Base-by-base conservation (phyloP, 2,797 vertebrate genomes). In the Diglossa cyanea region DNA sequence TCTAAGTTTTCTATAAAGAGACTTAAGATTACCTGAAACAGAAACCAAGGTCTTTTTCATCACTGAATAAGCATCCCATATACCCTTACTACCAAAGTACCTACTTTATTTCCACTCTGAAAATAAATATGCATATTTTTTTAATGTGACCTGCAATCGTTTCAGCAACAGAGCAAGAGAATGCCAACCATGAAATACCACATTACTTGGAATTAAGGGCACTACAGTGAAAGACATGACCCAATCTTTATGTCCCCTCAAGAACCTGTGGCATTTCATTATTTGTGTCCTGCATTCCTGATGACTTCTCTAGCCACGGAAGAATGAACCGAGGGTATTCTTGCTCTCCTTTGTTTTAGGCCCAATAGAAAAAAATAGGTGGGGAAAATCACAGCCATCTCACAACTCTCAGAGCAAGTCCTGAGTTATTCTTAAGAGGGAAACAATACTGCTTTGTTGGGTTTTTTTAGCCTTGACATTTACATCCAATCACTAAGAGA, bases 281-380 rank as follows among this genome's bases (percentile, higher is more conserved):
- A 14, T 62, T 79, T 60, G 17, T 21, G 5, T 51, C 17, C 33
- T 44, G 5, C 67, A 35, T 35, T 84, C 13, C 25, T 48, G 23
- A 21, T 76, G 14, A 70, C 7, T 47, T 60, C 18, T 79, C 7
- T 62, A 86, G 66, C 18, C 16, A 39, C 8, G 7, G 14, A 76
- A 62, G 39, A 79, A 24, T 70, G 7, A 91, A 76, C 4, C 0
- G 2, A 73, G 42, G 16, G 45, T 3, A 11, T 28, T 20, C 1
- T 21, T n/a, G 4, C 1, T 28, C 20, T 31, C 25, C 6, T 60
- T 53, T 62, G 10, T n/a, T 68, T 79, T 18, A 62, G 4, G 11
- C 3, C 8, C 0, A 0, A 39, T 7, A 51, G 28, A 44, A n/a
- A 78, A 68, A 72, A 70, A 72, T 5, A 75, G 3, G 17, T 58